These are phyloP conservation scores for Vicugna pacos DNA, from an alignment of 2,113 vertebrate species.

Conservation along the genomic window DNA sequence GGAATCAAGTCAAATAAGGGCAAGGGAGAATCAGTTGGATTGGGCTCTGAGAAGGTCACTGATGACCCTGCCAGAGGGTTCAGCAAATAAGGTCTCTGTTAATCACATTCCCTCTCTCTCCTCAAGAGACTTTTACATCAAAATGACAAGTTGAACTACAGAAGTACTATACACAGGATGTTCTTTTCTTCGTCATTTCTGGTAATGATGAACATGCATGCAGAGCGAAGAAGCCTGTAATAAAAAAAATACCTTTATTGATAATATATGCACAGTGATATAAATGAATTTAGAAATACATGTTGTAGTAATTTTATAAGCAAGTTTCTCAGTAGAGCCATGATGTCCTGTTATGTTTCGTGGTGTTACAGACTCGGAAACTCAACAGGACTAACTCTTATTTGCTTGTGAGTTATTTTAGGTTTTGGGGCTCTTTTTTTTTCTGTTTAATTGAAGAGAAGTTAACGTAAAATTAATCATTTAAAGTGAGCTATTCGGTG, in stretches of 20 bases:
- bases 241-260: conserved; percentile 17
- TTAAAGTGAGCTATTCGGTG: neutral
- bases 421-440: too few relatives aligned
- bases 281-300: neutral
- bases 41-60: neutral
- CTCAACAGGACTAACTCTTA: neutral
- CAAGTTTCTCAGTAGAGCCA: neutral
- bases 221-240: neutral
- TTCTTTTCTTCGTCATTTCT: neutral
- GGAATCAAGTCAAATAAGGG: conserved; percentile 1
- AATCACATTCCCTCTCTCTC: neutral
- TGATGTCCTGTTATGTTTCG: neutral
- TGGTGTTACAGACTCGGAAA: neutral
- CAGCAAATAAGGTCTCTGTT: neutral
- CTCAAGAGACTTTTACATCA: neutral
- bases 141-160: neutral
- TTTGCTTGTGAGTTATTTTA: neutral
- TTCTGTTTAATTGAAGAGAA: neutral
- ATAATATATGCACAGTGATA: neutral
- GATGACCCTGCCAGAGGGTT: neutral
- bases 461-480: conserved; percentile 14
- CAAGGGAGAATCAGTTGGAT: neutral
- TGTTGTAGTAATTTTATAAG: neutral
- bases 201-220: neutral
- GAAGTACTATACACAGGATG: neutral